Evolutionary conservation across 2,113 vertebrate species (phyloP).

Genomic region (Alligator mississippiensis): DNA sequence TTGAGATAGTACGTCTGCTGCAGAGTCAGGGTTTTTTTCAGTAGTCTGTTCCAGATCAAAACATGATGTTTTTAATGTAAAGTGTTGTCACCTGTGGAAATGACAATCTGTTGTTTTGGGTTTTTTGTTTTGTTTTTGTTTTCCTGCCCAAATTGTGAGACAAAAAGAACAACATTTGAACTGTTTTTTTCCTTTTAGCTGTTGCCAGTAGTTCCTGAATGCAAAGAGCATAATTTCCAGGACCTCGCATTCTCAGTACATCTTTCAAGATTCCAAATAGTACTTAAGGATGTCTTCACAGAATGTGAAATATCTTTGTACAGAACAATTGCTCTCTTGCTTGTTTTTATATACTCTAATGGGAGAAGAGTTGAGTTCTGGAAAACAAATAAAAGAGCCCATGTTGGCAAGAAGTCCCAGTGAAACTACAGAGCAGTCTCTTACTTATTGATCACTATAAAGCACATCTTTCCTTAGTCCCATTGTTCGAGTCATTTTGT

Average conservation of each 20-base stretch:
- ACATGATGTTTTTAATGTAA: background rate
- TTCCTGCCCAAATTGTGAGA: background rate
- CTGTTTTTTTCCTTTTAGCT: background rate
- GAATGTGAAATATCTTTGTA: background rate
- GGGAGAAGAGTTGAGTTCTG: background rate
- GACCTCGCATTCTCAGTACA: constrained; percentile 3
- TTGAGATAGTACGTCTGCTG: background rate
- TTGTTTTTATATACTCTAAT: background rate
- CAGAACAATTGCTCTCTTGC: background rate
- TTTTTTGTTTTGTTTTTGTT: no score
- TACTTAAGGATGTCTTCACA: background rate
- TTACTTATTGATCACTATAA: background rate
- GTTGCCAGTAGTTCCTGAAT: background rate
- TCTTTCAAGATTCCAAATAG: background rate
- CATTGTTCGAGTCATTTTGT: background rate
- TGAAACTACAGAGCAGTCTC: background rate
- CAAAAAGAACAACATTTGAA: background rate
- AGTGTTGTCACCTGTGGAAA: background rate
- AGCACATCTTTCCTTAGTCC: background rate
- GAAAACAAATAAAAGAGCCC: constrained; percentile 4
- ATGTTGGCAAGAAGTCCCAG: background rate
- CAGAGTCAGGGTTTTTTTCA: background rate
- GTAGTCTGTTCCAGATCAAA: background rate
- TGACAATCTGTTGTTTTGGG: background rate
- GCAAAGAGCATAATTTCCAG: background rate